Evolutionary conservation across 2,888 invertebrate genomes (phyloP), one percentile per base, ranked within the genome.

Genomic region (Pelosia muscerda): DNA sequence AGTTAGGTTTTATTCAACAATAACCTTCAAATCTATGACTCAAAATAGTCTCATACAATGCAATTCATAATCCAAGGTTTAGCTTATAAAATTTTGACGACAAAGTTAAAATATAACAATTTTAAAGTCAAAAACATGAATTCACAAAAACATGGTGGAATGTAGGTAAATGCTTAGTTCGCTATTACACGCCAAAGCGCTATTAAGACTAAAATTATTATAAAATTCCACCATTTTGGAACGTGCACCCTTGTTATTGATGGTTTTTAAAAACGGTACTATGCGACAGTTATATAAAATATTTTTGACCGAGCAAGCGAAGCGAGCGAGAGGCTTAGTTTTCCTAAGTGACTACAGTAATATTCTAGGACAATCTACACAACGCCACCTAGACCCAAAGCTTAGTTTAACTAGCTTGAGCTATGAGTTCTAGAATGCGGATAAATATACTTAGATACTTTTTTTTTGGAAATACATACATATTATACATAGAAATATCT

Each of bases 101-200:
- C 8, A 31, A 28, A 26, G 25, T 62, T 28, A 28, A 71, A 73
- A 70, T 72, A 70, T 65, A 25, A 54, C 64, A 65, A 54, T 38
- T 56, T 66, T 63, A 5, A 19, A 68, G 56, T 71, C 76, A 62
- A 79, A 80, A 72, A 31, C 75, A 71, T 71, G 75, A 49, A 75
- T 74, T 49, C 54, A 66, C 65, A 75, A 76, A 73, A 74, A 76
- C 71, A 73, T 68, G 42, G 9, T 42, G 69, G 67, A 66, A 76
- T 76, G 72, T 81, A 77, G 77, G 83, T 80, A 71, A 83, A 84
- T 76, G 85, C 76, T 84, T 77, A 81, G 71, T 73, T 66, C 65
- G 63, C 55, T 63, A 63, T n/a, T 53, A 63, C 84, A 84, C 81
- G 84, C 83, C 28, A 84, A 13, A 66, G 26, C 23, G 70, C 76